These are phyloP conservation scores for Oceanodroma leucorhoa DNA, from an alignment of 2,797 vertebrate genomes.

Conservation along the genomic window DNA sequence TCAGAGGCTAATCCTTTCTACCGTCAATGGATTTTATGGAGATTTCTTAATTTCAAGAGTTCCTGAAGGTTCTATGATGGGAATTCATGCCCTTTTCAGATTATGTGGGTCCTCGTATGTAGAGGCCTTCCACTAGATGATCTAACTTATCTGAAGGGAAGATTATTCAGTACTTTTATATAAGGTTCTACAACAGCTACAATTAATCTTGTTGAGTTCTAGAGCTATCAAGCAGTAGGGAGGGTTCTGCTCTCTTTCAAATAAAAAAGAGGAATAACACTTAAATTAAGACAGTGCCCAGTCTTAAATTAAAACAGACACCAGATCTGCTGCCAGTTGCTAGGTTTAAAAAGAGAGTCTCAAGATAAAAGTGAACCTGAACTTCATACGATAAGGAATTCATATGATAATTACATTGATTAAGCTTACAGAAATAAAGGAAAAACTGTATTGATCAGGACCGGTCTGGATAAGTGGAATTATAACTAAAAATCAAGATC, in stretches of 20 bases:
- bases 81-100: neutral
- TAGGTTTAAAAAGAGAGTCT: neutral
- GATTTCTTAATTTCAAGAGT: neutral
- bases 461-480: neutral
- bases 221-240: neutral
- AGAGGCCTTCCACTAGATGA: neutral
- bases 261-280: neutral
- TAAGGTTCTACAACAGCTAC: neutral
- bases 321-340: neutral
- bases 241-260: neutral
- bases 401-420: neutral
- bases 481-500: neutral
- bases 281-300: neutral
- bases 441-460: neutral
- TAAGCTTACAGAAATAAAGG: neutral
- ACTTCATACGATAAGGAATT: neutral
- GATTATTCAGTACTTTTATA: neutral
- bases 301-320: neutral
- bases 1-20: neutral
- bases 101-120: neutral
- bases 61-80: neutral
- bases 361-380: neutral
- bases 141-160: neutral
- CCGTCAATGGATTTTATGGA: neutral
- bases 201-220: neutral